Evolutionary conservation across 2,797 vertebrate genomes (phyloP).

Genomic region (Nasua narica): DNA sequence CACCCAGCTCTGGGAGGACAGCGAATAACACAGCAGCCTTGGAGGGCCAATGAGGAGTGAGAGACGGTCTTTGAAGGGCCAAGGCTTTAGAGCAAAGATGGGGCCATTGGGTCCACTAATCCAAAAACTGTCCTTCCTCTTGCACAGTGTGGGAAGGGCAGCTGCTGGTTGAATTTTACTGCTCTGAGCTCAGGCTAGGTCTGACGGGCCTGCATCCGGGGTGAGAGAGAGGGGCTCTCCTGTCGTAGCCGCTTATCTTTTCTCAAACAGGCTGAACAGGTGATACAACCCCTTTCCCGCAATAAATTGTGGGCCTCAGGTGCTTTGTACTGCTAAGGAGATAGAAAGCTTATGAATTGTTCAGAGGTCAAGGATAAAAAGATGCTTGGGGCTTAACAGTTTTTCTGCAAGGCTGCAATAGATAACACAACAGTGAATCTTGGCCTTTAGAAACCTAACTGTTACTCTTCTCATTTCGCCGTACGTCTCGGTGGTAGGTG

Average conservation of each 20-base stretch:
- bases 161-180: too few relatives aligned
- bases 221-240: background rate
- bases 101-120: rapidly evolving
- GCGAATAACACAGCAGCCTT: background rate
- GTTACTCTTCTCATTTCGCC: background rate
- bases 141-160: background rate
- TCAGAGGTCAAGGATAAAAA: background rate
- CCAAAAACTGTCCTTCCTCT: background rate
- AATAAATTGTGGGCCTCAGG: background rate
- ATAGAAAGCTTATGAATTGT: background rate
- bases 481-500: background rate
- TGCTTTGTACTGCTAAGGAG: background rate
- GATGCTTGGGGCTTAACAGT: background rate
- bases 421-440: background rate
- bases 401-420: background rate
- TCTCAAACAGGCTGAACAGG: background rate
- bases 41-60: background rate
- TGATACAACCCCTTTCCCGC: background rate
- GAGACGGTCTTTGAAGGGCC: background rate
- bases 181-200: background rate
- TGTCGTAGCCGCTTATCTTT: background rate
- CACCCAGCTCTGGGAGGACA: too few relatives aligned
- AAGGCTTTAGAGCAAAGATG: too few relatives aligned
- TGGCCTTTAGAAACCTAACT: background rate
- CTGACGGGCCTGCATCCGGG: background rate